phyloP scores from a whole-genome alignment of 2,888 invertebrate genomes.

The Escarpia spicata region DNA sequence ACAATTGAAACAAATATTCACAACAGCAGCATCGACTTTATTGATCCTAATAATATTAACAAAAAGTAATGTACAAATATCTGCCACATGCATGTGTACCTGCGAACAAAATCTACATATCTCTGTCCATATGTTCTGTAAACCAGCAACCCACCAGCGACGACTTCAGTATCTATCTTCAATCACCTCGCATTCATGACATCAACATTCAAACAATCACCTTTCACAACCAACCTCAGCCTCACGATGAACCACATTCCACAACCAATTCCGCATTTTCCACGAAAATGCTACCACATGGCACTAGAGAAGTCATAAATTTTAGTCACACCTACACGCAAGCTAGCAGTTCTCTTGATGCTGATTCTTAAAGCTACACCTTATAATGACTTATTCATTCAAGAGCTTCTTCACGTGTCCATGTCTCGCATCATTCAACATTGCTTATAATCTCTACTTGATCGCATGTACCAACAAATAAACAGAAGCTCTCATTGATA shows the following conservation, averaged over 20 bases:
- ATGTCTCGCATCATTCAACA: background rate
- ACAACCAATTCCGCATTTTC: background rate
- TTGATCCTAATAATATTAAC: conserved; percentile 16
- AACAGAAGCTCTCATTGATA: background rate
- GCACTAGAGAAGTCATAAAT: background rate
- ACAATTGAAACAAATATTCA: background rate
- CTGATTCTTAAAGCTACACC: background rate
- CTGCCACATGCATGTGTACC: background rate
- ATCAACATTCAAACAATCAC: background rate
- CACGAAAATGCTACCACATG: background rate
- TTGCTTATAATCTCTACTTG: background rate
- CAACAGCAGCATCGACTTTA: conserved; percentile 16
- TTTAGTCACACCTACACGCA: background rate
- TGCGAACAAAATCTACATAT: background rate
- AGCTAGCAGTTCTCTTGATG: background rate
- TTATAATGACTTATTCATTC: background rate
- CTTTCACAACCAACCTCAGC: background rate
- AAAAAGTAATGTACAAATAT: conserved; percentile 13
- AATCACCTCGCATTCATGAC: background rate
- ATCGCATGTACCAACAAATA: background rate
- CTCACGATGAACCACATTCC: background rate
- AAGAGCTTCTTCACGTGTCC: background rate
- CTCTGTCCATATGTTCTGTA: background rate
- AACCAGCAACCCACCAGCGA: background rate
- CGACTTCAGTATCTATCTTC: background rate